Evolutionary conservation across 2,797 vertebrate species (phyloP).

Genomic region (Hippoglossus hippoglossus): DNA sequence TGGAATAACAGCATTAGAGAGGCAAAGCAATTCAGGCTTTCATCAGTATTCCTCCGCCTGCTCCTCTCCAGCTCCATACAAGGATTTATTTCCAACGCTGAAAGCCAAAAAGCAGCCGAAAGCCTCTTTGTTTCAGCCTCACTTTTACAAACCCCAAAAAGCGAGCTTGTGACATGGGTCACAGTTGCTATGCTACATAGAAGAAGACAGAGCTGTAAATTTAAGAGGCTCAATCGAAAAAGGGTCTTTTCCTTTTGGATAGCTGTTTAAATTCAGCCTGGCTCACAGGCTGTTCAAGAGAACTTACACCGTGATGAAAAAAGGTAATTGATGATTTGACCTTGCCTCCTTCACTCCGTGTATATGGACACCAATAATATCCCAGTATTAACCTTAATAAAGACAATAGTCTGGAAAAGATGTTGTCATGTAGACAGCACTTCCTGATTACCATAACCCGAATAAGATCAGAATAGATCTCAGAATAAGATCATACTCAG

Average conservation of each 20-base stretch:
- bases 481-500: too few relatives aligned
- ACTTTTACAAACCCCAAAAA: constrained; percentile 30
- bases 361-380: too few relatives aligned
- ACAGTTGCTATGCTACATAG: constrained; percentile 29
- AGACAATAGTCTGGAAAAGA: too few relatives aligned
- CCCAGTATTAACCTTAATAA: too few relatives aligned
- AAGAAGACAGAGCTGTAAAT: constrained; percentile 29
- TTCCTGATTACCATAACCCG: too few relatives aligned
- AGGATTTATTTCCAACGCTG: constrained; percentile 27
- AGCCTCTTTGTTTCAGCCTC: constrained; percentile 6
- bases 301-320: not conserved
- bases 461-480: too few relatives aligned
- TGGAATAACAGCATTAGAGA: constrained; percentile 15
- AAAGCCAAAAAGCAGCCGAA: constrained; percentile 20
- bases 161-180: not conserved
- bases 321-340: not conserved
- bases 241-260: constrained; percentile 1
- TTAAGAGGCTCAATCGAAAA: not conserved
- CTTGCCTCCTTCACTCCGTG: not conserved
- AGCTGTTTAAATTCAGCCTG: constrained; percentile 16
- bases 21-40: constrained; percentile 5
- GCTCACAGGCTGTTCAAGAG: constrained; percentile 5
- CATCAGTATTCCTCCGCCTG: constrained; percentile 18
- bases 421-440: too few relatives aligned
- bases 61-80: constrained; percentile 8